Base-by-base conservation (phyloP, 2,888 invertebrate genomes). In the Parnassius smintheus region DNA sequence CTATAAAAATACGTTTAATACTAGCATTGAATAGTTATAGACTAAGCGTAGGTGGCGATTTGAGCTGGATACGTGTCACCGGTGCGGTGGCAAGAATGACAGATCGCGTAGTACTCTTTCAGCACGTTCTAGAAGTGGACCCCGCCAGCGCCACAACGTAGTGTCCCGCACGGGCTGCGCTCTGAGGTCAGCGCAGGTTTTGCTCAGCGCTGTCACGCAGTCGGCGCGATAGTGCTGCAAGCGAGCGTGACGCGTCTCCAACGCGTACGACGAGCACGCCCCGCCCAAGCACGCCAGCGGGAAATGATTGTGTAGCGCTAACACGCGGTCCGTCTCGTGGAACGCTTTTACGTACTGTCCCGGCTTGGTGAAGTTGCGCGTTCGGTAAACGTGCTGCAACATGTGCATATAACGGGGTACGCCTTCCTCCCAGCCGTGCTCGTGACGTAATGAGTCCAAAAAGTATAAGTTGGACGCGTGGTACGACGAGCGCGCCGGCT, bases 311-410 rank as follows among this genome's bases (percentile, higher is more conserved):
- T 98, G 98, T 68, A 98, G 92, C 46, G 97, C 96, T 56, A 98
- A 93, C 59, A 97, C 97, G 74, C 96, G 94, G 75, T 96, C 96
- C 45, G 98, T 96, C 88, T 97, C 96, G 87, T 98, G 98, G 92
- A 98, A 98, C 85, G 98, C 97, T 88, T 98, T 98, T 69, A 98
- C 96, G 88, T 97, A 98, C 86, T 96, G 96, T 73, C 97, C 97
- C 8, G 97, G 97, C 85, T 97, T 97, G 9, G 98, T 98, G 88
- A 96, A 98, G 89, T 98, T 98, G 80, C 95, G 95, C 70, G 97
- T 96, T 62, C 98, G 94, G 83, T 97, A 96, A 53, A 97, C 97
- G 88, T 98, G 97, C 86, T 97, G 97, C 80, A 98, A 83, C 98
- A 98, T 98, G 87, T 98, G 98, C 96, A 98, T 95, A 83, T 98